phyloP scores from a whole-genome alignment of 2,797 vertebrate genomes.

The Taenioides sp. region DNA sequence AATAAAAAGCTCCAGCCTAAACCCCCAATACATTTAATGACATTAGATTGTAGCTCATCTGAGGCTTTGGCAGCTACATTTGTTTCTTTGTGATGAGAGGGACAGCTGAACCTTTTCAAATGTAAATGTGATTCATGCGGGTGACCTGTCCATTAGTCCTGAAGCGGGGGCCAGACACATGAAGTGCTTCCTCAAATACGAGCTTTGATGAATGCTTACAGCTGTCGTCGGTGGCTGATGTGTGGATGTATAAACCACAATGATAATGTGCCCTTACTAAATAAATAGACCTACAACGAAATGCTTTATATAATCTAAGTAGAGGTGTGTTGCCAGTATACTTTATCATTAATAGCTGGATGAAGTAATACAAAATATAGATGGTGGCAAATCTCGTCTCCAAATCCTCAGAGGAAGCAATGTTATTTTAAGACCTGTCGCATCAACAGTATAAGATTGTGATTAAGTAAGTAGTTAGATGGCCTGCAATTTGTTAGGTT shows the following conservation, averaged over 20 bases:
- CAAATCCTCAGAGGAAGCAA: neutral
- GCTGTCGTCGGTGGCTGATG: constrained; percentile 27
- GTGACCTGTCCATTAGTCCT: neutral
- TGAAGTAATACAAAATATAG: neutral
- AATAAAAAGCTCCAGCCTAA: constrained; percentile 31
- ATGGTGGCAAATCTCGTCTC: neutral
- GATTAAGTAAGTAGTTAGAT: neutral
- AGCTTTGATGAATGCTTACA: constrained; percentile 26
- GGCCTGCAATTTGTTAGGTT: neutral
- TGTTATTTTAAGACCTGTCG: neutral
- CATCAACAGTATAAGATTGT: neutral
- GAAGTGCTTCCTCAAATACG: constrained; percentile 17
- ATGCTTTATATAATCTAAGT: constrained; percentile 33
- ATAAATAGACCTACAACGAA: constrained; percentile 12
- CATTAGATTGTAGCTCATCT: constrained; percentile 38
- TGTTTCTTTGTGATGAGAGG: constrained; percentile 11
- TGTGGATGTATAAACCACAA: constrained; percentile 16
- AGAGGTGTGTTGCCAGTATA: neutral
- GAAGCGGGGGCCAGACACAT: neutral
- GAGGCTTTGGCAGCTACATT: constrained; percentile 17
- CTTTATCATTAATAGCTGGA: neutral
- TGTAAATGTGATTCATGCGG: constrained; percentile 2
- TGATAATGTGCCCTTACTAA: constrained; percentile 27
- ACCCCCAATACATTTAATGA: constrained; percentile 31
- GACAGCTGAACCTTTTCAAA: constrained; percentile 10